Conservation (phyloP, 2,113 vertebrate genomes). For the Psephotus haematonotus region DNA sequence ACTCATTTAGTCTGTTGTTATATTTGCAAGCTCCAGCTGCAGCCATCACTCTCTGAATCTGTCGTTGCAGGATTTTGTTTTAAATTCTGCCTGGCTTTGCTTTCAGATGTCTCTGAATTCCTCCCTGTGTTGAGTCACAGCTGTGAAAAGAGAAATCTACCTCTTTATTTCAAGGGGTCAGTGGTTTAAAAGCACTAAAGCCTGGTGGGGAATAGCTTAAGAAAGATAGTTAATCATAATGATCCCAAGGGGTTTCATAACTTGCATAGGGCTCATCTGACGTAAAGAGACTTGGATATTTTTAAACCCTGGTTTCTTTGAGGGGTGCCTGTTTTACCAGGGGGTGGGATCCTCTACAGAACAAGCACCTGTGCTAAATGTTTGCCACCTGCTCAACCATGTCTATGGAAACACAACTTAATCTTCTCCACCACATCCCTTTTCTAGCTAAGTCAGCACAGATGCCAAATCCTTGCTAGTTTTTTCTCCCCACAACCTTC, state of each 20-base stretch:
- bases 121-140: constrained; percentile 50
- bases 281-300: background rate
- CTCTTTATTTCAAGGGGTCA: constrained; percentile 49
- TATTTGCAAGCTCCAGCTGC: constrained; percentile 58
- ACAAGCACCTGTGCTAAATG: constrained; percentile 35
- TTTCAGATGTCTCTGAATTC: constrained; percentile 59
- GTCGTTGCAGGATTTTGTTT: constrained; percentile 65
- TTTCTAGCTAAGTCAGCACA: background rate
- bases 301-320: background rate
- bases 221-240: constrained; percentile 30
- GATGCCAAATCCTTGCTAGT: background rate
- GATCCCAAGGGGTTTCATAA: constrained; percentile 5
- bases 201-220: background rate
- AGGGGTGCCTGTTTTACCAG: background rate
- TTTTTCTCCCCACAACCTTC: background rate
- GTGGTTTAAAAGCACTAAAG: constrained; percentile 54
- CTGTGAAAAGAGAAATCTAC: constrained; percentile 59
- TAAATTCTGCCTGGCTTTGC: constrained; percentile 55
- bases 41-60: constrained; percentile 52
- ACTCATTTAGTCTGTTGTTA: background rate
- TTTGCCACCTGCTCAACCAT: constrained; percentile 6
- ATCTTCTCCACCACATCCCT: background rate
- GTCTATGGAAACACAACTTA: background rate
- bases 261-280: background rate
- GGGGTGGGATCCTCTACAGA: background rate